phyloP scores from a whole-genome alignment of 1,140 invertebrate species.

The Macrosteles quadrilineatus region DNA sequence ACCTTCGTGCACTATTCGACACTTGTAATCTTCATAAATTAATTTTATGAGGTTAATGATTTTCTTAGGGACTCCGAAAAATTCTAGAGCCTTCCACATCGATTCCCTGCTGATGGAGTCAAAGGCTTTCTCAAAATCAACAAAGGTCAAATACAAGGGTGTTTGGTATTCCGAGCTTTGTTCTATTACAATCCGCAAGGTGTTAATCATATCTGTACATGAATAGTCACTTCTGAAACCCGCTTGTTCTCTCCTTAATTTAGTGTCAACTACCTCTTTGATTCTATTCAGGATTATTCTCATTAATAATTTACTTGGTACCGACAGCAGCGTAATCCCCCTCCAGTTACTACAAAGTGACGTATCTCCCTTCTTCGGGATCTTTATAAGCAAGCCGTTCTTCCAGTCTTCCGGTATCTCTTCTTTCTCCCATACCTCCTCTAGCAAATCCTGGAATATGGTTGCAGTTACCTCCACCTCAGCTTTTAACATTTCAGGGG shows the following conservation, averaged over 20 bases:
- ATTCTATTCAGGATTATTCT: slow-evolving; percentile 17
- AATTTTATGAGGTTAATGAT: background rate
- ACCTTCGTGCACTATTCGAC: background rate
- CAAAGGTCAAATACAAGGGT: too few species aligned
- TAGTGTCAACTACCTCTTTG: background rate
- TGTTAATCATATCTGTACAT: background rate
- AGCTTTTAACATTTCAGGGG: slow-evolving; percentile 11
- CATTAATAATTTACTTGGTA: slow-evolving; percentile 2
- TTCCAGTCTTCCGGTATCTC: slow-evolving; percentile 28
- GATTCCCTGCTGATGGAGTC: too few species aligned
- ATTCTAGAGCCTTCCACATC: background rate
- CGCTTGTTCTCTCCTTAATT: background rate
- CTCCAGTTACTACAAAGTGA: slow-evolving; percentile 13
- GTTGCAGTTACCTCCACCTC: background rate
- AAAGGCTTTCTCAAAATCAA: too few species aligned
- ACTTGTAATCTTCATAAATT: background rate
- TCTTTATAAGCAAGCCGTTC: slow-evolving; percentile 5
- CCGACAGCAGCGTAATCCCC: slow-evolving; percentile 8
- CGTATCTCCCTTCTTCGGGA: slow-evolving; percentile 24
- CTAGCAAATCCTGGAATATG: background rate
- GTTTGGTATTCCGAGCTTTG: too few species aligned
- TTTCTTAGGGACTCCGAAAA: background rate
- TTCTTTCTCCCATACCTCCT: slow-evolving; percentile 3
- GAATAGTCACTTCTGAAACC: background rate
- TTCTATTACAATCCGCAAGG: background rate